Base-by-base conservation (phyloP, 2,888 invertebrate genomes). In the Creontiades dilutus region DNA sequence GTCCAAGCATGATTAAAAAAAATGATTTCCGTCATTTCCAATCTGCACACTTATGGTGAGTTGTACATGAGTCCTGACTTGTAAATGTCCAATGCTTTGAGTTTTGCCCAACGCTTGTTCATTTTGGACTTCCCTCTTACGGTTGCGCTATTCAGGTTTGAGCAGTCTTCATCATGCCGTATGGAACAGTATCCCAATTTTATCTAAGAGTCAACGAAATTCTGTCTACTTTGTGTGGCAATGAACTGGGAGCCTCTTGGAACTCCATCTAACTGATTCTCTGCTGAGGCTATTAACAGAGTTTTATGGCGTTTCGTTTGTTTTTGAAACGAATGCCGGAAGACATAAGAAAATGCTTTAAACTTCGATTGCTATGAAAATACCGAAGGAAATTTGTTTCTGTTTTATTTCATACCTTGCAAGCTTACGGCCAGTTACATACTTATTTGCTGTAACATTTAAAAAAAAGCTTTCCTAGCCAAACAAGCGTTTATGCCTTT, bases 1-100 rank as follows among this genome's bases (percentile, higher is more conserved):
- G 78, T 78, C 78, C 37, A 46, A 78, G 78, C 78, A 78, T 78
- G 78, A 78, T 37, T 68, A 23, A 68, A 7, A 68, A 16, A n/a
- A 3, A 7, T 61, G n/a, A n/a, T 61, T 23, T 9, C 23, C 19
- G 0, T 68, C 23, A 23, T 68, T 68, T 68, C 13, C 68, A 5
- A 68, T 23, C 27, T 23, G 23, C 19, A 68, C 23, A 23, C 5
- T 5, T 19, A 68, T 68, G 68, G 23, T 68, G n/a, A 68, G 23
- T 12, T 19, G 68, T 11, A 68, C 68, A 5, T 23, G 52, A 52
- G 68, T 68, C 68, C 19, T 68, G 23, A 68, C 68, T 68, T 23
- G 68, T 52, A 68, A 23, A 4, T 68, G 19, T 68, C 68, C 27
- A 23, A 23, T 68, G 23, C 68, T 68, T 68, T 13, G 68, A 11